Evolutionary conservation across 2,797 vertebrate genomes (phyloP).

Genomic region (Lacerta viridis): DNA sequence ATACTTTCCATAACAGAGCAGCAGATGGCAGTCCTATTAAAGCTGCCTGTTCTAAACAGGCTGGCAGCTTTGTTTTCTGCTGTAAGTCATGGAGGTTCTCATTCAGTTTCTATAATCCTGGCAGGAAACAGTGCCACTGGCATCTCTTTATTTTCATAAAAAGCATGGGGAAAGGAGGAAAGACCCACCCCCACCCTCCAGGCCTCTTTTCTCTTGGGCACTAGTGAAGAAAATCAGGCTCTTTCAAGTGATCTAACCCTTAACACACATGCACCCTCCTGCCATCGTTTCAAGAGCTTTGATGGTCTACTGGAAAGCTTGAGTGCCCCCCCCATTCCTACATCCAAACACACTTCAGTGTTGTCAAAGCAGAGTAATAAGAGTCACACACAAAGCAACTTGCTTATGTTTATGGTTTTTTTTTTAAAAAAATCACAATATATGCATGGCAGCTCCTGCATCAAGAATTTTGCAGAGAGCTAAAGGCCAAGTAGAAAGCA

Average conservation of each 20-base stretch:
- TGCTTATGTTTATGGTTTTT: not conserved
- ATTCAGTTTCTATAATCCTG: not conserved
- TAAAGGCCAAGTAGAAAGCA: not conserved
- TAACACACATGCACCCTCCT: not conserved
- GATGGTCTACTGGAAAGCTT: not conserved
- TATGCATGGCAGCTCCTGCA: not conserved
- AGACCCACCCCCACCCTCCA: no score
- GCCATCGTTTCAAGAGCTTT: no score
- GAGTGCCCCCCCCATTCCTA: not conserved
- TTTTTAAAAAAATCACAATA: rapidly evolving
- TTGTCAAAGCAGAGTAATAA: constrained; percentile 34
- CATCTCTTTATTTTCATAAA: no score
- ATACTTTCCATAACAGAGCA: not conserved
- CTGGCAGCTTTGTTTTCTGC: not conserved
- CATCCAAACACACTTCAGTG: not conserved
- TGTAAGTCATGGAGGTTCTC: not conserved
- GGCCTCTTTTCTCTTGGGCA: not conserved
- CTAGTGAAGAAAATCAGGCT: not conserved
- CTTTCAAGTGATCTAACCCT: not conserved
- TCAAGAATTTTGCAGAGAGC: rapidly evolving
- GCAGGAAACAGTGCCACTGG: not conserved
- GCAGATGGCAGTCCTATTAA: not conserved
- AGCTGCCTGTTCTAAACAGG: not conserved
- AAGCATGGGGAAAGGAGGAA: not conserved
- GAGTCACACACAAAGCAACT: constrained; percentile 11